A percentile compares a stretch with the other conserved stretches of the same genome.
Evolutionary conservation across 2,888 invertebrate genomes (phyloP).

Genomic region (Protonemura montana): DNA sequence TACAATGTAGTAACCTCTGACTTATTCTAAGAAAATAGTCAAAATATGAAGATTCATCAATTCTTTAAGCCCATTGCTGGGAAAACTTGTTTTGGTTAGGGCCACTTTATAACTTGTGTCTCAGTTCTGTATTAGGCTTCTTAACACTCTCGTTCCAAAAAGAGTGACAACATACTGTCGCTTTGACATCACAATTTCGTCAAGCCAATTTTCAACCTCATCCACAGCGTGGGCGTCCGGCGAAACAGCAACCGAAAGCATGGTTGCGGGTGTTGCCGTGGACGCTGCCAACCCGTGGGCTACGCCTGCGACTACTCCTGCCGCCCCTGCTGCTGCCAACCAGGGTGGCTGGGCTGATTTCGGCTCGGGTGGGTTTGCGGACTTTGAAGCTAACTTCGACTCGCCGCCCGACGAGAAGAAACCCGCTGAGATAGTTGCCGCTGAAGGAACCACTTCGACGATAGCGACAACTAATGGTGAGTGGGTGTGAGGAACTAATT

Average conservation of each 20-base stretch:
- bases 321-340: constrained; percentile 49
- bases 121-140: too few relatives aligned
- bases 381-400: constrained; percentile 49
- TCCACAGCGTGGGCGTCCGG: constrained; percentile 43
- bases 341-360: constrained; percentile 61
- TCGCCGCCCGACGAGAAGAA: constrained; percentile 1
- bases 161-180: too few relatives aligned
- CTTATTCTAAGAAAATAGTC: too few relatives aligned
- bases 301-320: constrained; percentile 50
- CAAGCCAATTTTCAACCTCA: too few relatives aligned
- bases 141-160: too few relatives aligned
- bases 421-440: background rate
- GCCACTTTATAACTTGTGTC: too few relatives aligned
- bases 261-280: constrained; percentile 56
- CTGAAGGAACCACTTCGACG: background rate
- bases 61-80: too few relatives aligned
- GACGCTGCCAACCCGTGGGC: constrained; percentile 58
- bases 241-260: constrained; percentile 39
- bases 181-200: too few relatives aligned
- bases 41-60: too few relatives aligned
- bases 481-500: background rate
- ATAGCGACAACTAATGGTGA: background rate
- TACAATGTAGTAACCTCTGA: too few relatives aligned
- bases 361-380: constrained; percentile 51
- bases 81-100: too few relatives aligned